phyloP scores from a whole-genome alignment of 2,113 vertebrate genomes.

The western clawed frog (Xenopus tropicalis) region DNA sequence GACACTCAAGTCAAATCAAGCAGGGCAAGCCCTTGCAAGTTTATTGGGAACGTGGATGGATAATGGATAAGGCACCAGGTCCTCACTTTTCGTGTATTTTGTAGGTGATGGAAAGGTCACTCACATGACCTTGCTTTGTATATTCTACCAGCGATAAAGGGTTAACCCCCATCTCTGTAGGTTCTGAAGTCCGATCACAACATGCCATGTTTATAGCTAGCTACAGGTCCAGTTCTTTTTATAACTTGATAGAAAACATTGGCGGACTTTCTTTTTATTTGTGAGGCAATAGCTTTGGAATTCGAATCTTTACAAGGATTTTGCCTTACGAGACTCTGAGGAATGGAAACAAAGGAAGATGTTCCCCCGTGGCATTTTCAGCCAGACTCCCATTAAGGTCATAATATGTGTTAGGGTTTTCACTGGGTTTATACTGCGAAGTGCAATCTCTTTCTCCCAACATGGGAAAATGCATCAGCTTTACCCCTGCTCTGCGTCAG shows the following conservation, averaged over 20 bases:
- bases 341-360: slow-evolving; percentile 14
- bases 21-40: too few species aligned
- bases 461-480: neutral
- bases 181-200: neutral
- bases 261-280: neutral
- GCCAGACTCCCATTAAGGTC: slow-evolving; percentile 17
- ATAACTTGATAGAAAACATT: neutral
- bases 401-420: slow-evolving; percentile 18
- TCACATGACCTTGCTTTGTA: neutral
- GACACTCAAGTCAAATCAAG: too few species aligned
- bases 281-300: slow-evolving; percentile 16
- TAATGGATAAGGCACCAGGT: too few species aligned
- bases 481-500: slow-evolving; percentile 9
- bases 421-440: slow-evolving; percentile 5
- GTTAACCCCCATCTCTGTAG: neutral
- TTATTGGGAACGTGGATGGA: too few species aligned
- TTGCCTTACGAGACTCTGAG: neutral
- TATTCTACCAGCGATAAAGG: neutral
- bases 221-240: neutral
- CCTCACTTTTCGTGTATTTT: neutral
- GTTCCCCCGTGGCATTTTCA: neutral
- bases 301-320: slow-evolving; percentile 34
- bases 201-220: neutral
- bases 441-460: slow-evolving; percentile 1
- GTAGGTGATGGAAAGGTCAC: neutral